phyloP scores from a whole-genome alignment of 2,113 vertebrate genomes.

The Otus sunia region DNA sequence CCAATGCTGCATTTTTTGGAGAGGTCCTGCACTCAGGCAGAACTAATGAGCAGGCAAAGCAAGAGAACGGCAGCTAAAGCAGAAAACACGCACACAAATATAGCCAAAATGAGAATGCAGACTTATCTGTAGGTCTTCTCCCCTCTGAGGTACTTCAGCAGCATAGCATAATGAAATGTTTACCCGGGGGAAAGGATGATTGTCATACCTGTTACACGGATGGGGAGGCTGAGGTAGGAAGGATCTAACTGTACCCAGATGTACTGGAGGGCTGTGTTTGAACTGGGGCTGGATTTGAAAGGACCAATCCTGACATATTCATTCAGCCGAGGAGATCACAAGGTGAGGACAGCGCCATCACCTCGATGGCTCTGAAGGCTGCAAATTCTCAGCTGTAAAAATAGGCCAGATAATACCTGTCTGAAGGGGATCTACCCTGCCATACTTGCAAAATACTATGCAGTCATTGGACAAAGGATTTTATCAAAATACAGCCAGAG shows the following conservation, averaged over 20 bases:
- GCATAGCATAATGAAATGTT: neutral
- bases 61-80: slow-evolving; percentile 35
- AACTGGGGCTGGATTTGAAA: neutral
- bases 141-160: neutral
- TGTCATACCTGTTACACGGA: slow-evolving; percentile 12
- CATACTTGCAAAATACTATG: neutral
- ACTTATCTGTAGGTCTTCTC: slow-evolving; percentile 1
- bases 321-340: neutral
- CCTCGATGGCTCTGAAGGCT: neutral
- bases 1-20: slow-evolving; percentile 58
- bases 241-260: neutral
- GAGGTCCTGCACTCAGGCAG: slow-evolving; percentile 68
- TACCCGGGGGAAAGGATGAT: slow-evolving; percentile 1
- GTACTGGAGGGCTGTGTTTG: neutral
- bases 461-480: slow-evolving; percentile 33
- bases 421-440: slow-evolving; percentile 29
- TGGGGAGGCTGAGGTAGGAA: slow-evolving; percentile 11
- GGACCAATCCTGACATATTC: neutral
- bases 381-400: slow-evolving; percentile 34
- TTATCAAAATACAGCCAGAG: slow-evolving; percentile 47
- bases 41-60: slow-evolving; percentile 64
- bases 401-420: slow-evolving; percentile 37
- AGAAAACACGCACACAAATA: slow-evolving; percentile 19
- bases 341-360: neutral
- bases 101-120: slow-evolving; percentile 38